A percentile compares a stretch with the other conserved stretches of the same genome.
phyloP scores from a whole-genome alignment of 2,888 invertebrate genomes.

The Mythimna pallens region DNA sequence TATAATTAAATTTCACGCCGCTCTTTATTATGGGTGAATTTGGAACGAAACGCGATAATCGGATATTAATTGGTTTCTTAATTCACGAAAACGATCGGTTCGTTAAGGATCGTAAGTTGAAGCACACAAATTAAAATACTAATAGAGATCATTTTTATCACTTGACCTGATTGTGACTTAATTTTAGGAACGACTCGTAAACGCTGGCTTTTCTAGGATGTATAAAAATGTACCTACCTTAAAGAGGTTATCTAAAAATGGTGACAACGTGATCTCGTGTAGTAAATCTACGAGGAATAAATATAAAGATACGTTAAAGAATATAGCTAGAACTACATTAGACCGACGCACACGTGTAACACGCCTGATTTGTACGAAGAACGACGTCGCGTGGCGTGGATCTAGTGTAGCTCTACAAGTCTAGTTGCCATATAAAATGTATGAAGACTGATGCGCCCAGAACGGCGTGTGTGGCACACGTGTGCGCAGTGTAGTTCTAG shows the following conservation, averaged over 20 bases:
- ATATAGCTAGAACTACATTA: neutral
- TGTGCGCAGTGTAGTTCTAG: too few relatives aligned
- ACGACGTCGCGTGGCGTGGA: too few relatives aligned
- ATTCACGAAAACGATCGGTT: conserved; percentile 43
- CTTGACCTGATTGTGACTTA: conserved; percentile 4
- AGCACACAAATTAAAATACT: conserved; percentile 14
- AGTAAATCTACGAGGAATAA: conserved; percentile 29
- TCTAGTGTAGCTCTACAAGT: too few relatives aligned
- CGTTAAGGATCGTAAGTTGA: conserved; percentile 1
- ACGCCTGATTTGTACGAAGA: too few relatives aligned
- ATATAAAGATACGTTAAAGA: conserved; percentile 28
- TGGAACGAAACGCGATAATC: conserved; percentile 26
- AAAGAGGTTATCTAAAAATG: conserved; percentile 5
- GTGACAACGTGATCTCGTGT: conserved; percentile 9
- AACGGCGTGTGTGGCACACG: too few relatives aligned
- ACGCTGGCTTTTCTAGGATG: conserved; percentile 5
- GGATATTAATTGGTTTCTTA: conserved; percentile 52
- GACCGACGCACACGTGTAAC: too few relatives aligned
- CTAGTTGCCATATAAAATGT: too few relatives aligned
- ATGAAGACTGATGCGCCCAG: too few relatives aligned
- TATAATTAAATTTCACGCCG: conserved; percentile 9
- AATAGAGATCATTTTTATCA: conserved; percentile 27
- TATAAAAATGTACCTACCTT: conserved; percentile 4
- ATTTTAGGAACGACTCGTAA: conserved; percentile 3
- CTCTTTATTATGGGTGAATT: conserved; percentile 29